Conservation (phyloP, 2,113 vertebrate genomes). For the Gadus chalcogrammus region DNA sequence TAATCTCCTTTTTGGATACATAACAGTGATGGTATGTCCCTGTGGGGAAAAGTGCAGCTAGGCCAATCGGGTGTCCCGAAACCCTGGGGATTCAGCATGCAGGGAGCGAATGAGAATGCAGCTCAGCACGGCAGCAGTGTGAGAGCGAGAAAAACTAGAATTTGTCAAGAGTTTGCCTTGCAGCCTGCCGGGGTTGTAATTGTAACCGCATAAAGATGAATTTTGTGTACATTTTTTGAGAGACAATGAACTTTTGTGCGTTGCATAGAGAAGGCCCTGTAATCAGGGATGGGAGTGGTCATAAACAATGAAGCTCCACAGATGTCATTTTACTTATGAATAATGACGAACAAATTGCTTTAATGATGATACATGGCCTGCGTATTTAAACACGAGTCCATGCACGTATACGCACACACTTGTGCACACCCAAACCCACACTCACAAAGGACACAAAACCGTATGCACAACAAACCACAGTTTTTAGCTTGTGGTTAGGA, state of each 20-base stretch:
- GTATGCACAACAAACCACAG: neutral
- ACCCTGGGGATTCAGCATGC: constrained; percentile 13
- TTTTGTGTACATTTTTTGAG: constrained; percentile 63
- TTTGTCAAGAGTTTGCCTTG: constrained; percentile 49
- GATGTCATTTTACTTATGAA: constrained; percentile 41
- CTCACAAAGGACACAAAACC: neutral
- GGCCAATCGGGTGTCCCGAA: constrained; percentile 42
- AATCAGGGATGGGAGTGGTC: constrained; percentile 30
- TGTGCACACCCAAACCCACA: too few relatives aligned
- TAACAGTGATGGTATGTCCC: constrained; percentile 53
- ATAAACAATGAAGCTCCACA: constrained; percentile 38
- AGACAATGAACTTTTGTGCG: constrained; percentile 60
- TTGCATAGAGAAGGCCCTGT: constrained; percentile 48
- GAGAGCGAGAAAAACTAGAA: constrained; percentile 41
- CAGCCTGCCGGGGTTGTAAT: constrained; percentile 48
- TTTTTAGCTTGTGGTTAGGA: constrained; percentile 13
- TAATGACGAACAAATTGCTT: constrained; percentile 38
- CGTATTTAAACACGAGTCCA: neutral
- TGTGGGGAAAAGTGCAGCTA: constrained; percentile 15
- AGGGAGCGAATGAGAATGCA: constrained; percentile 45
- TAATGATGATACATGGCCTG: neutral
- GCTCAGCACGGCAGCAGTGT: constrained; percentile 45
- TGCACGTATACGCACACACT: constrained; percentile 8
- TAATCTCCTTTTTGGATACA: constrained; percentile 69
- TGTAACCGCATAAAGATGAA: constrained; percentile 53